A percentile compares a stretch with the other conserved stretches of the same genome.
phyloP scores from a whole-genome alignment of 2,113 vertebrate species.

The Paracanthobrama guichenoti region DNA sequence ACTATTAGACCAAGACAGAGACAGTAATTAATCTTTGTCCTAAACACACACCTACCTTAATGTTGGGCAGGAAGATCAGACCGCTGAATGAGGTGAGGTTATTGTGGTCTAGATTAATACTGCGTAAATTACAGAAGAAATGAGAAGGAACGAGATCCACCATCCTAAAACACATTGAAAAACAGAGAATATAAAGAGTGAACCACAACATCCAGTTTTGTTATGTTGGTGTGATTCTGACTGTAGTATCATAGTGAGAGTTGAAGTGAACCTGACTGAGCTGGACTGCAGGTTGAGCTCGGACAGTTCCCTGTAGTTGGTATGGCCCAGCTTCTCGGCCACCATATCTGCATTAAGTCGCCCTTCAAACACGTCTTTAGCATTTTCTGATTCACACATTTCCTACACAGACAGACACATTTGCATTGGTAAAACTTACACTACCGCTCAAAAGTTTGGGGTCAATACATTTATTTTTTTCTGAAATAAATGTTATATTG shows the following conservation, averaged over 20 bases:
- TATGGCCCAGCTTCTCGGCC: conserved; percentile 81
- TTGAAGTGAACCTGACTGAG: conserved; percentile 76
- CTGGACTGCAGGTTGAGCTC: conserved; percentile 79
- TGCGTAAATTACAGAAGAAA: conserved; percentile 75
- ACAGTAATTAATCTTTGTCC: neutral
- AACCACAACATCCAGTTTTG: neutral
- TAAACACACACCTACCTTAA: conserved; percentile 72
- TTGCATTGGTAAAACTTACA: neutral
- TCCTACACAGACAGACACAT: conserved; percentile 69
- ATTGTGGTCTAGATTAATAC: conserved; percentile 82
- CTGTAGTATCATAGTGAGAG: no score
- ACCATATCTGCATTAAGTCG: conserved; percentile 82
- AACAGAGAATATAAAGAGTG: neutral
- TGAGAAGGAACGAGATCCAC: conserved; percentile 78
- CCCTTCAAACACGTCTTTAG: conserved; percentile 83
- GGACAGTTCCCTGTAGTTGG: conserved; percentile 77
- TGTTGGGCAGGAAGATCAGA: conserved; percentile 81
- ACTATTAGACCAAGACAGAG: neutral
- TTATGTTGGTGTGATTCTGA: neutral
- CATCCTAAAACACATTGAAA: conserved; percentile 62
- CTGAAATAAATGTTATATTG: no score
- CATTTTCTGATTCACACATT: conserved; percentile 76
- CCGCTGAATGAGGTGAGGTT: conserved; percentile 83
- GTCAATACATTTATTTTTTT: no score
- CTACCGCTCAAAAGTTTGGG: no score